Percentiles rank a stretch among this genome's conserved stretches.
phyloP scores from a whole-genome alignment of 2,113 vertebrate species.

The Myotis davidii region DNA sequence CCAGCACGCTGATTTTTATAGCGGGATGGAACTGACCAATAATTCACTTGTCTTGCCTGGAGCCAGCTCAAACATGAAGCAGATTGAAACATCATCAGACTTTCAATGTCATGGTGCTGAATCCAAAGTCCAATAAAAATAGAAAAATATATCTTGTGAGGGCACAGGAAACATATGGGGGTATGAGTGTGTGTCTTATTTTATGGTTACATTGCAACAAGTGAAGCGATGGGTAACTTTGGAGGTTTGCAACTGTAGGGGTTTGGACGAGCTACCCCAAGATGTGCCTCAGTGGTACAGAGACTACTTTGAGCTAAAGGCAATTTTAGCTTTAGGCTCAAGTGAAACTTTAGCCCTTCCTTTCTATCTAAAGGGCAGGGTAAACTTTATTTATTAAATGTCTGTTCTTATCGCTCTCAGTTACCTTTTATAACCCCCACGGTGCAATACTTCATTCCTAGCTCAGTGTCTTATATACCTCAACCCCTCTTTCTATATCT shows the following conservation, averaged over 20 bases:
- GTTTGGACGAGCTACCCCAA: neutral
- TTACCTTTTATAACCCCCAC: neutral
- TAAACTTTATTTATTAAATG: neutral
- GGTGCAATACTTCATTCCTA: neutral
- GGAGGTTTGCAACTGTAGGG: neutral
- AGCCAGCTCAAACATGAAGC: neutral
- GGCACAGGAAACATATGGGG: neutral
- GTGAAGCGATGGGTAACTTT: neutral
- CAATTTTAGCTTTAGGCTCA: neutral
- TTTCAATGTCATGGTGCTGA: neutral
- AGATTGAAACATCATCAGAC: neutral
- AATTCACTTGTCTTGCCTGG: neutral
- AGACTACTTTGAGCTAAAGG: neutral
- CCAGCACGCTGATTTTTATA: neutral
- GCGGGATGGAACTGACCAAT: neutral
- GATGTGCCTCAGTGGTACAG: neutral
- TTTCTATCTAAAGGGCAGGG: neutral
- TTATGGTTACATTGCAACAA: neutral
- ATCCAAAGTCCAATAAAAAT: neutral
- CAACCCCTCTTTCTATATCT: neutral
- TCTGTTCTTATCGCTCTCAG: neutral
- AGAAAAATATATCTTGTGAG: neutral
- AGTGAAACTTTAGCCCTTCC: neutral
- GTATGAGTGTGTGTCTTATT: neutral
- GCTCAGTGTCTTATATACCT: neutral